A percentile compares a stretch with the other conserved stretches of the same genome.
phyloP scores from a whole-genome alignment of 2,797 vertebrate genomes.

The Lithobates sylvaticus region DNA sequence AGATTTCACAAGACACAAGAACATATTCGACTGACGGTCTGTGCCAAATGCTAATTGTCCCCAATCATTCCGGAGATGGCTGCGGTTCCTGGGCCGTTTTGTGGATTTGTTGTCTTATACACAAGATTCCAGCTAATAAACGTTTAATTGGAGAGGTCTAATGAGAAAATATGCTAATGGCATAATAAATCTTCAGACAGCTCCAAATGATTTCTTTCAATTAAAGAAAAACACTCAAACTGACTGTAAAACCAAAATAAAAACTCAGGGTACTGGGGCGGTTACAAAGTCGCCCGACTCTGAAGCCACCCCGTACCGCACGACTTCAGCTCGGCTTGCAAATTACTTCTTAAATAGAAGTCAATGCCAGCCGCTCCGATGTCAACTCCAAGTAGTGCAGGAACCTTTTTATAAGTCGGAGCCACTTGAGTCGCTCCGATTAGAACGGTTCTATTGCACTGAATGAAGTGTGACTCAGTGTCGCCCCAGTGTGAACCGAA shows the following conservation, averaged over 20 bases:
- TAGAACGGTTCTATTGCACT: too few relatives aligned
- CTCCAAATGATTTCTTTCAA: slow-evolving; percentile 32
- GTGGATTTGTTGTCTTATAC: slow-evolving; percentile 2
- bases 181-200: slow-evolving; percentile 20
- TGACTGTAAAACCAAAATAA: neutral
- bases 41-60: slow-evolving; percentile 29
- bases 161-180: slow-evolving; percentile 25
- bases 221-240: neutral
- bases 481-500: too few relatives aligned
- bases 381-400: too few relatives aligned
- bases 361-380: too few relatives aligned
- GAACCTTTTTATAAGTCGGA: too few relatives aligned
- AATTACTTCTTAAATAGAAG: too few relatives aligned
- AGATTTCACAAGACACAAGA: slow-evolving; percentile 33
- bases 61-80: slow-evolving; percentile 39
- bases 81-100: slow-evolving; percentile 18
- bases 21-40: neutral
- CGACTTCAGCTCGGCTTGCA: too few relatives aligned
- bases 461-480: too few relatives aligned
- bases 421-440: too few relatives aligned
- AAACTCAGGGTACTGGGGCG: too few relatives aligned
- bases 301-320: too few relatives aligned
- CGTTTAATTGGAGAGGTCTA: slow-evolving; percentile 8
- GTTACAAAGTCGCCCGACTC: too few relatives aligned
- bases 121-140: slow-evolving; percentile 37